Percentiles rank a stretch among this genome's conserved stretches.
Conservation (phyloP, 2,797 vertebrate genomes). For the Fringilla coelebs region DNA sequence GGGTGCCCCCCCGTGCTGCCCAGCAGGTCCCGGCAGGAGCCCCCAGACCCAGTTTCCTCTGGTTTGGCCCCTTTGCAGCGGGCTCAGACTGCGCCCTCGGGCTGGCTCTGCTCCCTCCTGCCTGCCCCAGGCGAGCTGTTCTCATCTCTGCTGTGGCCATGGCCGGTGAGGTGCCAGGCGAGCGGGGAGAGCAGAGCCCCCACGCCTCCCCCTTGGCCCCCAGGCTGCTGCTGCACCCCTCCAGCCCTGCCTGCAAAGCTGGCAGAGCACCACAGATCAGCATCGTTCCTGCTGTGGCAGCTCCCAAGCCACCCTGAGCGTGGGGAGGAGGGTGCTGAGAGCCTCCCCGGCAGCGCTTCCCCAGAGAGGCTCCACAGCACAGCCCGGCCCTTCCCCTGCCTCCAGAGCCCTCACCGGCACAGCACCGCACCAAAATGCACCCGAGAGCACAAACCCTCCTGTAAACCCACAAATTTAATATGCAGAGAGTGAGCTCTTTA, state of each 20-base stretch:
- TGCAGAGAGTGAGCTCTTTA: background rate
- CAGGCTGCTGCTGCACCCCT: background rate
- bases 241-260: fast-evolving
- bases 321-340: fast-evolving
- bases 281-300: fast-evolving
- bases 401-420: fast-evolving
- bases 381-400: background rate
- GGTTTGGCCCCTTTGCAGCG: background rate
- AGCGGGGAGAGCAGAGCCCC: fast-evolving
- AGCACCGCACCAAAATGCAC: fast-evolving
- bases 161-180: fast-evolving
- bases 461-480: background rate
- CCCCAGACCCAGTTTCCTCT: background rate
- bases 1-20: fast-evolving
- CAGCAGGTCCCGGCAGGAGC: background rate
- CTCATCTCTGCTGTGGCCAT: fast-evolving
- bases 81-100: fast-evolving
- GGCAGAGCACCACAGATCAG: background rate
- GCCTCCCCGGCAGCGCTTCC: fast-evolving
- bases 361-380: fast-evolving
- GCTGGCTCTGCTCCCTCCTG: background rate
- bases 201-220: fast-evolving
- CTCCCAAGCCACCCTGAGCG: fast-evolving
- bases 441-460: fast-evolving
- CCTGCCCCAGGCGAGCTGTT: fast-evolving